A percentile compares a stretch with the other conserved stretches of the same genome.
Conservation (phyloP, 2,797 vertebrate genomes). For the Mormyrus hasselquistii region DNA sequence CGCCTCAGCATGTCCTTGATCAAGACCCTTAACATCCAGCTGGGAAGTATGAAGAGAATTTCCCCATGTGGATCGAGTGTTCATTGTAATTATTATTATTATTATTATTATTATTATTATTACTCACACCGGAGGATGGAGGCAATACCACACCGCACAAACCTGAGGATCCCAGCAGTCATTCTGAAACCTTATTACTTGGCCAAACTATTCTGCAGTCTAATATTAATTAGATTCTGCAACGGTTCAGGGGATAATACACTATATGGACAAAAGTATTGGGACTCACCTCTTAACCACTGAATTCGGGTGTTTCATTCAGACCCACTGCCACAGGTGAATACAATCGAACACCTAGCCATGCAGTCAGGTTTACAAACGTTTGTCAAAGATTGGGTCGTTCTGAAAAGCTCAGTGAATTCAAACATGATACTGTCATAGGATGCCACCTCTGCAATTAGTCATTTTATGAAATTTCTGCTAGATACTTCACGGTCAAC, state of each 20-base stretch:
- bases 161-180: background rate
- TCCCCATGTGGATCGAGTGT: too few species aligned
- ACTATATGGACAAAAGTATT: background rate
- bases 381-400: background rate
- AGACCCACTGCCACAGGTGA: background rate
- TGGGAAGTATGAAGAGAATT: too few species aligned
- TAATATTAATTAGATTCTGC: background rate
- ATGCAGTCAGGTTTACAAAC: background rate
- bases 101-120: too few species aligned
- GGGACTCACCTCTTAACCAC: background rate
- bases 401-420: background rate
- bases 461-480: background rate
- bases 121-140: too few species aligned
- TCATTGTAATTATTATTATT: too few species aligned
- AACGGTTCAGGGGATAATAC: background rate
- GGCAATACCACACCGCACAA: background rate
- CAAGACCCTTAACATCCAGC: too few species aligned
- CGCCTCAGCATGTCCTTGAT: too few species aligned
- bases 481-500: background rate
- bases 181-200: background rate
- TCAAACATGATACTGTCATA: background rate
- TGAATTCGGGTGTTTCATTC: background rate
- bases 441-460: background rate
- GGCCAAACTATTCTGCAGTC: background rate
- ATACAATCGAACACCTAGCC: background rate